These are phyloP conservation scores for Brachionus koreanus DNA, from an alignment of 1,140 invertebrate genomes.

Conservation along the genomic window DNA sequence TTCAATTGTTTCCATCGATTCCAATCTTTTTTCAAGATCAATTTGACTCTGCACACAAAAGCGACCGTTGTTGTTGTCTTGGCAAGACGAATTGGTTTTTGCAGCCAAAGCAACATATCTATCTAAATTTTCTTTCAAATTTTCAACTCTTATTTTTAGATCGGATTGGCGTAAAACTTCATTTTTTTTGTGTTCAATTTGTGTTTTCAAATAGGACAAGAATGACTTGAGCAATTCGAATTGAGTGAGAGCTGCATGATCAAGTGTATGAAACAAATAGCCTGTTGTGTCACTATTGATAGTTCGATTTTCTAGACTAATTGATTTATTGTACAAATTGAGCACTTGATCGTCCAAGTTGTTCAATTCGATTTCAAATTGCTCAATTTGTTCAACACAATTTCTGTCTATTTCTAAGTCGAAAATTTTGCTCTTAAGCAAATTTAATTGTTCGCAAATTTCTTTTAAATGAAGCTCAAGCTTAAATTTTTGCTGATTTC, in stretches of 20 bases:
- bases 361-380: not conserved
- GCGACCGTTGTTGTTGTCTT: not conserved
- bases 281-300: not conserved
- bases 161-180: not conserved
- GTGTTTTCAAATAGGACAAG: not conserved
- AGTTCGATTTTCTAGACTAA: not conserved
- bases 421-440: not conserved
- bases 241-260: slow-evolving; percentile 18
- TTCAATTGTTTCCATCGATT: slow-evolving; percentile 3
- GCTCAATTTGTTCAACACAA: not conserved
- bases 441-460: slow-evolving; percentile 17
- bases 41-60: not conserved
- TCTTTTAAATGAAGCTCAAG: slow-evolving; percentile 28
- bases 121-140: not conserved
- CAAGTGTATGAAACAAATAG: slow-evolving; percentile 14
- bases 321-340: slow-evolving; percentile 1
- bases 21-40: not conserved
- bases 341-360: not conserved
- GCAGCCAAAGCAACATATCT: not conserved
- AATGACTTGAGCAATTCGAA: slow-evolving; percentile 1
- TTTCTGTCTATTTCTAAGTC: not conserved
- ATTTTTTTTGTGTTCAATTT: slow-evolving; percentile 23
- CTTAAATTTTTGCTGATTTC: slow-evolving; percentile 14
- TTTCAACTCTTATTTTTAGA: not conserved
- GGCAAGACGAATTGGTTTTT: not conserved